Evolutionary conservation across 2,797 vertebrate genomes (phyloP).

Genomic region (Rachycentron canadum): DNA sequence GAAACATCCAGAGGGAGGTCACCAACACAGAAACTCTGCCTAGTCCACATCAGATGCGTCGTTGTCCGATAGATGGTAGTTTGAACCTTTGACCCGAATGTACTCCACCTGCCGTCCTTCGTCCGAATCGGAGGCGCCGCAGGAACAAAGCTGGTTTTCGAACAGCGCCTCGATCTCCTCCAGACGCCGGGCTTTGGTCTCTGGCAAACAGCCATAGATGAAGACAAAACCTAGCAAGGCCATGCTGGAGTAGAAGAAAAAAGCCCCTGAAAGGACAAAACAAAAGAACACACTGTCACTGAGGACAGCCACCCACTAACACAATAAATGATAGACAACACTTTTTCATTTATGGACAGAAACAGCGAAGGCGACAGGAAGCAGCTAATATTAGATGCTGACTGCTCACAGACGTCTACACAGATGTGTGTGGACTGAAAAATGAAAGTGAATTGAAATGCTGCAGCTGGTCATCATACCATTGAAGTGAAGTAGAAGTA

Average conservation of each 20-base stretch:
- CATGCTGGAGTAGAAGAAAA: slow-evolving; percentile 95
- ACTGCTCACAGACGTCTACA: slow-evolving; percentile 4
- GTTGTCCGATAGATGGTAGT: slow-evolving; percentile 99
- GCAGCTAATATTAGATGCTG: slow-evolving; percentile 9
- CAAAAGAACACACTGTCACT: slow-evolving; percentile 20
- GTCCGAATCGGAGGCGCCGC: slow-evolving; percentile 93
- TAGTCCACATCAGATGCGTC: slow-evolving; percentile 98
- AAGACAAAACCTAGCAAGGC: slow-evolving; percentile 92
- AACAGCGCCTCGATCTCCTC: slow-evolving; percentile 98
- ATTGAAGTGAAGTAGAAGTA: slow-evolving; percentile 15
- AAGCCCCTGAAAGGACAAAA: slow-evolving; percentile 87
- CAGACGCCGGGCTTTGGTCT: slow-evolving; percentile 95
- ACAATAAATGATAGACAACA: not conserved
- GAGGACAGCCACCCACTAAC: not conserved
- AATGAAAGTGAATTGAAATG: slow-evolving; percentile 28
- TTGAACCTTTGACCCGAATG: slow-evolving; percentile 98
- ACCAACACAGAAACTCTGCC: not conserved
- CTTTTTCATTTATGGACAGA: slow-evolving; percentile 10
- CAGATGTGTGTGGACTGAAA: not conserved
- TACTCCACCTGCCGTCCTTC: slow-evolving; percentile 98
- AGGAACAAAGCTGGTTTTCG: slow-evolving; percentile 94
- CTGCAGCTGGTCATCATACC: not conserved
- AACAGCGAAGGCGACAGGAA: not conserved
- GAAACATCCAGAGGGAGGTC: slow-evolving; percentile 20
- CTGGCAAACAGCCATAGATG: slow-evolving; percentile 95